phyloP scores from a whole-genome alignment of 1,140 invertebrate genomes.

The Ceratosolen solmsi region DNA sequence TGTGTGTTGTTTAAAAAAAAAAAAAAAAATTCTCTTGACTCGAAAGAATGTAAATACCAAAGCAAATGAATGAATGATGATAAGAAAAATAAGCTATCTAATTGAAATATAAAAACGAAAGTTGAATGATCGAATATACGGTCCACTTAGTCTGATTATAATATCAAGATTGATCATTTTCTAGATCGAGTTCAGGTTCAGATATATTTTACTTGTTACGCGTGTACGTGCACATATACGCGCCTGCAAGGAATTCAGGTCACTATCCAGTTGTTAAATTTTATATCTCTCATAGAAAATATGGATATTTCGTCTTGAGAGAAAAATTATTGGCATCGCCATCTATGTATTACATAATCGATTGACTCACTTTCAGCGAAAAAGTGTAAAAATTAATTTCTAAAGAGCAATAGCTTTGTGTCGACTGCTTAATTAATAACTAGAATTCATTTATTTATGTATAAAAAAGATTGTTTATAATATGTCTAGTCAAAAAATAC shows the following conservation, averaged over 20 bases:
- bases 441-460: background rate
- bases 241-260: constrained; percentile 23
- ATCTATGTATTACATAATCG: background rate
- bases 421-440: background rate
- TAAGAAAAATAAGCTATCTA: background rate
- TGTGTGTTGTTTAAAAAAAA: constrained; percentile 16
- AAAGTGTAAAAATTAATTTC: background rate
- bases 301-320: background rate
- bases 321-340: background rate
- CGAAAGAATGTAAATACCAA: constrained; percentile 20
- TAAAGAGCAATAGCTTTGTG: background rate
- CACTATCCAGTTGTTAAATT: constrained; percentile 38
- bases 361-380: background rate
- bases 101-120: constrained; percentile 47
- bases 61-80: constrained; percentile 22
- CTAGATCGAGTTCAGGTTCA: constrained; percentile 39
- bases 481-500: too few species aligned
- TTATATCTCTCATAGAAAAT: constrained; percentile 11
- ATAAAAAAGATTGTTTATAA: too few species aligned
- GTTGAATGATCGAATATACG: constrained; percentile 27
- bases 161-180: constrained; percentile 36
- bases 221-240: background rate
- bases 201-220: background rate
- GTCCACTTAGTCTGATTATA: background rate
- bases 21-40: background rate